Evolutionary conservation across 2,888 invertebrate species (phyloP).

Genomic region (Bellardia pandia): DNA sequence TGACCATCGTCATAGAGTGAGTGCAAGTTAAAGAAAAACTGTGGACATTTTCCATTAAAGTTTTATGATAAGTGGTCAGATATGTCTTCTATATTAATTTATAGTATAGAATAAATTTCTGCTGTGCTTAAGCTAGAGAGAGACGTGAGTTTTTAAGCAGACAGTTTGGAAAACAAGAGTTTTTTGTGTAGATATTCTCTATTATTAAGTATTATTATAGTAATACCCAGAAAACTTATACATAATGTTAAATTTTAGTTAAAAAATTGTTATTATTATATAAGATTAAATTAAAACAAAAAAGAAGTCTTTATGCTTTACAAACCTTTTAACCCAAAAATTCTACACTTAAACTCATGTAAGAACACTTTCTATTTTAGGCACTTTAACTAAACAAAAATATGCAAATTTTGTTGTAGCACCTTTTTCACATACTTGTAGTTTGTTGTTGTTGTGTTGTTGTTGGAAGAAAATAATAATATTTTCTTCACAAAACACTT

Average conservation of each 20-base stretch:
- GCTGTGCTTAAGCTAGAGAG: conserved; percentile 1
- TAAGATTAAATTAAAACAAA: no score
- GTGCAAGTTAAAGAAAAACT: background rate
- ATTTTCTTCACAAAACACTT: conserved; percentile 20
- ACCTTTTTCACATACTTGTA: conserved; percentile 10
- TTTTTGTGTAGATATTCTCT: background rate
- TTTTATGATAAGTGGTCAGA: conserved; percentile 35
- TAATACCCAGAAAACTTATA: no score
- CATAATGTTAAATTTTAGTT: no score
- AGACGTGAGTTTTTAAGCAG: conserved; percentile 19
- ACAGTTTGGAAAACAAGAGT: background rate
- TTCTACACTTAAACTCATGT: background rate
- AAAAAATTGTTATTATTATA: no score
- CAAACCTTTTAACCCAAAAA: background rate
- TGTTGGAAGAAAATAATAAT: background rate
- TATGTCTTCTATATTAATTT: conserved; percentile 6
- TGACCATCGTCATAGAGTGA: background rate
- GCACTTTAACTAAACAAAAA: background rate
- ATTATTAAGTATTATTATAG: no score
- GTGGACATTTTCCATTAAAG: background rate
- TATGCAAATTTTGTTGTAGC: conserved; percentile 6
- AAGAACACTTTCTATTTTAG: background rate
- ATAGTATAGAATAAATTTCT: background rate
- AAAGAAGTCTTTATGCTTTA: background rate
- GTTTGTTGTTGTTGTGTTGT: background rate